phyloP scores from a whole-genome alignment of 2,888 invertebrate species.

The Chelonus formosanus region DNA sequence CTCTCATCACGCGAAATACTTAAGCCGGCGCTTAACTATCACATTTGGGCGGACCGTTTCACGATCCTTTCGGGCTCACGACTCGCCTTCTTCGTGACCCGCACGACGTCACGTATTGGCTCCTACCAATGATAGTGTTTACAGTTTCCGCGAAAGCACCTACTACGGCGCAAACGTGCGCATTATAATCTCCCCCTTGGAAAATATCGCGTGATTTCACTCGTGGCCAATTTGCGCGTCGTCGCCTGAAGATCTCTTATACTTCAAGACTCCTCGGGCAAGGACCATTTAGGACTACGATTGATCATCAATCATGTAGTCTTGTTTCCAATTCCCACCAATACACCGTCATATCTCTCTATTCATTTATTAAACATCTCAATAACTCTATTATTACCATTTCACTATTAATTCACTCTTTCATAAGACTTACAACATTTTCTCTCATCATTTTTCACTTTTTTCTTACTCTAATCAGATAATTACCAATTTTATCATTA shows the following conservation, averaged over 20 bases:
- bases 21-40: conserved; percentile 28
- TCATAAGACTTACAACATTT: no score
- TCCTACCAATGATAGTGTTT: conserved; percentile 45
- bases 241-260: conserved; percentile 35
- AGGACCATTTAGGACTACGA: conserved; percentile 7
- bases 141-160: conserved; percentile 45
- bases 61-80: conserved; percentile 40
- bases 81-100: conserved; percentile 36
- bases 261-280: no score
- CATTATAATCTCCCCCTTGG: conserved; percentile 32
- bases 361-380: no score
- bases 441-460: no score
- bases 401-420: no score
- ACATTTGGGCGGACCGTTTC: conserved; percentile 37
- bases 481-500: no score
- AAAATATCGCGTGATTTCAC: conserved; percentile 52
- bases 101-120: conserved; percentile 36
- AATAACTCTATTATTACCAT: no score
- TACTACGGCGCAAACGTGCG: conserved; percentile 29
- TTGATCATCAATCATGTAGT: conserved; percentile 6
- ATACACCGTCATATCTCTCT: no score
- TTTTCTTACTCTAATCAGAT: no score
- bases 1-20: conserved; percentile 10
- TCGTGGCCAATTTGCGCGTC: conserved; percentile 49
- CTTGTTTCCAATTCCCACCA: conserved; percentile 1